Conservation (phyloP, 1,140 invertebrate genomes). For the Psix sp. region DNA sequence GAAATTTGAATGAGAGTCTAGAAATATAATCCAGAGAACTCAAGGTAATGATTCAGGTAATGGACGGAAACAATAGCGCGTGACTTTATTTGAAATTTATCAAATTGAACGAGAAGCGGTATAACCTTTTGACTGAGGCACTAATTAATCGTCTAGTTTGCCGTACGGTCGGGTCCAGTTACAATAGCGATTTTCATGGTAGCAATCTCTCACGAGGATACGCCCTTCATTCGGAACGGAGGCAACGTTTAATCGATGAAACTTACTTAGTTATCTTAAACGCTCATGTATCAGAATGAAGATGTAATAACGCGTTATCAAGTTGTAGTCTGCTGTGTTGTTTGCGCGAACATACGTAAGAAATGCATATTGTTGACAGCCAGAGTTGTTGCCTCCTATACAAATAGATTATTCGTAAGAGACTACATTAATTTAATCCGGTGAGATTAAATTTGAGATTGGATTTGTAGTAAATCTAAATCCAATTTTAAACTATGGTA, state of each 20-base stretch:
- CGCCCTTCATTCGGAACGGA: conserved; percentile 28
- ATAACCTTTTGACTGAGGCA: conserved; percentile 60
- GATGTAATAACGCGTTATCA: conserved; percentile 31
- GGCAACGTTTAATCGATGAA: conserved; percentile 34
- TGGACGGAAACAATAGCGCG: conserved; percentile 39
- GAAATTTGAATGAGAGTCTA: too few relatives aligned
- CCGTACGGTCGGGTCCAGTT: conserved; percentile 49
- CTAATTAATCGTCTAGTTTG: conserved; percentile 64
- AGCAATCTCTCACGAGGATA: conserved; percentile 33
- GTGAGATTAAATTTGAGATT: conserved; percentile 39
- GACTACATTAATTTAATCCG: conserved; percentile 41
- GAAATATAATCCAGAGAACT: too few relatives aligned
- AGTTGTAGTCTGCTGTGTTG: background rate
- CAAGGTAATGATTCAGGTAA: too few relatives aligned
- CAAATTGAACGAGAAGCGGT: conserved; percentile 23
- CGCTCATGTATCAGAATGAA: conserved; percentile 30
- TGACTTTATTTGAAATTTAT: conserved; percentile 27
- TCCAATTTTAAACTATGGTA: conserved; percentile 39
- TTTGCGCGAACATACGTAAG: conserved; percentile 31
- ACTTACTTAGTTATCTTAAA: conserved; percentile 24
- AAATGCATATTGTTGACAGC: conserved; percentile 15
- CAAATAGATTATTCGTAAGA: conserved; percentile 45
- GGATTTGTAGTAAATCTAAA: conserved; percentile 34
- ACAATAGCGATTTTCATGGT: conserved; percentile 47
- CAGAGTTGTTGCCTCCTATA: conserved; percentile 18